Percentiles rank a stretch among this genome's conserved stretches.
These are phyloP conservation scores for Aphidius ervi DNA, from an alignment of 1,140 invertebrate species.

Conservation along the genomic window DNA sequence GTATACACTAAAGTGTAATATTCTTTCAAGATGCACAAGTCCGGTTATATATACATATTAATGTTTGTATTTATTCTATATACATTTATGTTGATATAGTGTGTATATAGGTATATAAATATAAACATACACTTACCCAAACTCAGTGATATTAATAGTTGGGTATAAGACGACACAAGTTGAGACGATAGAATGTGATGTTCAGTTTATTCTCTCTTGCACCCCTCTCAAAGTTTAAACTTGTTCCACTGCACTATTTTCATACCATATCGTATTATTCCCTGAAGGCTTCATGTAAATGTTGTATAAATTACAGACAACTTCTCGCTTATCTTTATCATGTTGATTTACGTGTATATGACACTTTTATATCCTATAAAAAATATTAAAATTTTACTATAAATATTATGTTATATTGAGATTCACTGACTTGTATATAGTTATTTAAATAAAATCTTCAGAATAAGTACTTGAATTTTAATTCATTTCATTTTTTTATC, in stretches of 20 bases:
- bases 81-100: neutral
- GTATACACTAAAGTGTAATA: too few relatives aligned
- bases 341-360: neutral
- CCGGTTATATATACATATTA: conserved; percentile 8
- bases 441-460: too few relatives aligned
- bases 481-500: too few relatives aligned
- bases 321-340: neutral
- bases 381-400: neutral
- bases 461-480: too few relatives aligned
- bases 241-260: neutral
- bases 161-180: conserved; percentile 10
- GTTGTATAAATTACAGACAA: conserved; percentile 4
- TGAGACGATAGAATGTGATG: neutral
- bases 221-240: neutral
- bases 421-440: too few relatives aligned
- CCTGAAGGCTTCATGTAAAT: conserved; percentile 3
- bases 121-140: neutral
- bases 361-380: neutral
- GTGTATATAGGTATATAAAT: neutral
- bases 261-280: neutral
- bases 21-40: neutral
- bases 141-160: conserved; percentile 14
- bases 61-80: neutral
- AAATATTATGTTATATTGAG: too few relatives aligned
- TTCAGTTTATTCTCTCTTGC: neutral